Evolutionary conservation across 2,797 vertebrate species (phyloP).

Genomic region (Simalia tracyae): DNA sequence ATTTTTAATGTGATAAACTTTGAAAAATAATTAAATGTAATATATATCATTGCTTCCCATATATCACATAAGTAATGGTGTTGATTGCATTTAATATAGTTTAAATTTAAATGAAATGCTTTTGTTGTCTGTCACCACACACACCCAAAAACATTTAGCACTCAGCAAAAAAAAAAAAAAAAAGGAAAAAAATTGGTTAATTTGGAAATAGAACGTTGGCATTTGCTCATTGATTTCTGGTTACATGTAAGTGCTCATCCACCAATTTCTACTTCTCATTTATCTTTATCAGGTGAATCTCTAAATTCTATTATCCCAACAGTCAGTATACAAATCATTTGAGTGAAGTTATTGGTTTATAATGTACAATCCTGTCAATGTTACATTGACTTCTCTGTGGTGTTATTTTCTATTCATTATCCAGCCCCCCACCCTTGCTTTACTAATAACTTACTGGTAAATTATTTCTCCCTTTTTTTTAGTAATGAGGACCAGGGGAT

Average conservation of each 20-base stretch:
- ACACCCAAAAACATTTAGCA: too few relatives aligned
- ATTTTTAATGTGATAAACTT: too few relatives aligned
- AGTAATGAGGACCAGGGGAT: conserved; percentile 56
- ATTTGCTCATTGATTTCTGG: not conserved
- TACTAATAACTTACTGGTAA: conserved; percentile 52
- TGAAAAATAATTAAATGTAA: too few relatives aligned
- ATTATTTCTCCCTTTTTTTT: conserved; percentile 40
- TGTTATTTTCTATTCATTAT: conserved; percentile 53
- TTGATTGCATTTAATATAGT: not conserved
- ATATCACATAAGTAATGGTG: too few relatives aligned
- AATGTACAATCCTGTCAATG: conserved; percentile 47
- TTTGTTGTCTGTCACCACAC: not conserved
- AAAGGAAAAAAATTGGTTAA: too few relatives aligned
- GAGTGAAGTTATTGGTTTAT: conserved; percentile 20
- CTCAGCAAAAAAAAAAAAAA: too few relatives aligned
- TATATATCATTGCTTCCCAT: too few relatives aligned
- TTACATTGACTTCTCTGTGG: conserved; percentile 61
- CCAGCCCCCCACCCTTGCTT: conserved; percentile 38
- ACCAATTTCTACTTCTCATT: not conserved
- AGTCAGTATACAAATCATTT: conserved; percentile 32
- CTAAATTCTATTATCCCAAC: not conserved
- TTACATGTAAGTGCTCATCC: not conserved
- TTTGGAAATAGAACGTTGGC: too few relatives aligned
- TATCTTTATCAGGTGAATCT: not conserved
- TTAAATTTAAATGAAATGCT: not conserved